Evolutionary conservation across 92 coral and sea anemone species (phyloP).

Genomic region (Epizoanthus illoricatus): DNA sequence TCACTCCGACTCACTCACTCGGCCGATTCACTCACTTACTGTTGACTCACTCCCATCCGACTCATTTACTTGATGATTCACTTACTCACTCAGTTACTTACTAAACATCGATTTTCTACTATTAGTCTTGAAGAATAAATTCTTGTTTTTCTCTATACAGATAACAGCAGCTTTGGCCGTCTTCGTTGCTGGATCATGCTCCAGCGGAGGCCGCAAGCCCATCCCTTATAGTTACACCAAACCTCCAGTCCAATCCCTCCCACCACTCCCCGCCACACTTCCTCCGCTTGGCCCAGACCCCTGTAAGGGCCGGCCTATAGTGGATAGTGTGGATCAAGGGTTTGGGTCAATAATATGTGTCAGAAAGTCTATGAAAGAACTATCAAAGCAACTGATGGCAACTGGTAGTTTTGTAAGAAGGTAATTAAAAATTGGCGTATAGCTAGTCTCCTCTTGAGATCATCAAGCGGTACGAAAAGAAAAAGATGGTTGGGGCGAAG

Average conservation of each 20-base stretch:
- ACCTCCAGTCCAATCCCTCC: neutral
- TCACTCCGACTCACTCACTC: no score
- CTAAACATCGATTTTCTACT: no score
- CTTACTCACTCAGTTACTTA: no score
- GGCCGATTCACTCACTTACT: no score
- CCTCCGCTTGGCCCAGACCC: neutral
- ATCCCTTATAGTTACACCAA: no score
- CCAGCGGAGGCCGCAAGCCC: neutral
- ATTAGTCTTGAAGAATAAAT: no score
- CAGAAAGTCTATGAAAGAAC: neutral
- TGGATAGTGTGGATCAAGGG: neutral
- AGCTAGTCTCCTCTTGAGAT: neutral
- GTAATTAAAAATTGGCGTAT: neutral
- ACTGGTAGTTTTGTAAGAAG: constrained; percentile 17
- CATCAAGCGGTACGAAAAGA: neutral
- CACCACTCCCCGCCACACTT: neutral
- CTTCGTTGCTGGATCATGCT: neutral
- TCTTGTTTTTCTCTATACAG: neutral
- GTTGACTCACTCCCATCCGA: no score
- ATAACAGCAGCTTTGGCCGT: neutral
- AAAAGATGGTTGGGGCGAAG: no score
- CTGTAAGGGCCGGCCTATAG: neutral
- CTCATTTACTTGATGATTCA: no score
- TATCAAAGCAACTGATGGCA: neutral
- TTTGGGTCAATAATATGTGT: neutral